Evolutionary conservation across 2,113 vertebrate species (phyloP).

Genomic region (Pterocles gutturalis): DNA sequence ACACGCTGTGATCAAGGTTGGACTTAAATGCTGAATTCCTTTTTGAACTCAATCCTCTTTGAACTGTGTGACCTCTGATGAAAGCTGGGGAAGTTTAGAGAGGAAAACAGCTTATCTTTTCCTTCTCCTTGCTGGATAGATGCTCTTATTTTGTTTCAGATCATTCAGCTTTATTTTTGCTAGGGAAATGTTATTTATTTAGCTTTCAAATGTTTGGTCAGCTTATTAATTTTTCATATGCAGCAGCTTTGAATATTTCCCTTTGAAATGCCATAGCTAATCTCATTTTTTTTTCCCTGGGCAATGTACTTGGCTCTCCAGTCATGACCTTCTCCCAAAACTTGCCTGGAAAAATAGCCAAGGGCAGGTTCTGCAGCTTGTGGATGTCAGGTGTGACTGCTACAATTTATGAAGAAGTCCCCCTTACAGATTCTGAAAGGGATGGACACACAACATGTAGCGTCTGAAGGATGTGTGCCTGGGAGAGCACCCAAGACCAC

Average conservation of each 20-base stretch:
- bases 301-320: not conserved
- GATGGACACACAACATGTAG: rapidly evolving
- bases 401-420: not conserved
- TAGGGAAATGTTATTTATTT: slow-evolving; percentile 39
- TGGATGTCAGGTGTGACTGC: not conserved
- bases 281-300: not conserved
- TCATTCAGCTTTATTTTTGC: slow-evolving; percentile 37
- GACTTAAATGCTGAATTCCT: not conserved
- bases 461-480: rapidly evolving
- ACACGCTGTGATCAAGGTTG: not conserved
- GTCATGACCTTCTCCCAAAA: not conserved
- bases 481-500: not conserved
- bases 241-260: slow-evolving; percentile 20
- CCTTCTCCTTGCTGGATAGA: slow-evolving; percentile 31
- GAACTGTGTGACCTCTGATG: not conserved
- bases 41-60: slow-evolving; percentile 8
- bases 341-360: not conserved
- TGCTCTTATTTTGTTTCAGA: slow-evolving; percentile 8
- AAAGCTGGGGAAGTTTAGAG: not conserved
- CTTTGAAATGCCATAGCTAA: not conserved
- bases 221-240: slow-evolving; percentile 48
- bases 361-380: rapidly evolving
- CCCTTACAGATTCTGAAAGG: not conserved
- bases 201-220: slow-evolving; percentile 49
- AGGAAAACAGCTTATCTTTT: slow-evolving; percentile 31